Conservation (phyloP, 2,888 invertebrate genomes). For the Parelbella ahira region DNA sequence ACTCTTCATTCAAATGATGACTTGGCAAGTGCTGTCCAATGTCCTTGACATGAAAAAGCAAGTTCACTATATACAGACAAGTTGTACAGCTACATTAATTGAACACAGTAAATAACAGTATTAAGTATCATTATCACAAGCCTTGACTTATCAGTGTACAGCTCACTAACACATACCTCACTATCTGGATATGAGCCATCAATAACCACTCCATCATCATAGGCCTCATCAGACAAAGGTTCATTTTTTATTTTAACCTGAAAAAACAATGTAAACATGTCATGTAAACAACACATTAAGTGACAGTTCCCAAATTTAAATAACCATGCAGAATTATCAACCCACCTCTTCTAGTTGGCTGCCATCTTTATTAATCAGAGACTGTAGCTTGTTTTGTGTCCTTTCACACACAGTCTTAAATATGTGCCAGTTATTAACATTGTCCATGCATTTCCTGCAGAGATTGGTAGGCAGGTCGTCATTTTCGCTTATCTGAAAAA, state of each 20-base stretch:
- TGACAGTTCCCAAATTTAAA: slow-evolving; percentile 55
- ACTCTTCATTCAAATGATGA: slow-evolving; percentile 25
- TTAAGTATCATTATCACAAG: slow-evolving; percentile 21
- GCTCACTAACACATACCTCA: slow-evolving; percentile 56
- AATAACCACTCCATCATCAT: slow-evolving; percentile 78
- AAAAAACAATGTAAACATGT: slow-evolving; percentile 53
- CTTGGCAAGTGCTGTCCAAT: slow-evolving; percentile 43
- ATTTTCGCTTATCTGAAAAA: slow-evolving; percentile 81
- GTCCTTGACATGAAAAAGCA: slow-evolving; percentile 62
- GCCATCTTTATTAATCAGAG: slow-evolving; percentile 78
- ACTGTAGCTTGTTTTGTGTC: slow-evolving; percentile 83
- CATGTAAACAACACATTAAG: slow-evolving; percentile 44
- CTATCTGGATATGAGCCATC: slow-evolving; percentile 68
- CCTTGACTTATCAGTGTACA: slow-evolving; percentile 21
- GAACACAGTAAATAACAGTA: slow-evolving; percentile 15
- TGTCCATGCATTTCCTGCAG: slow-evolving; percentile 82
- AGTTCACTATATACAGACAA: slow-evolving; percentile 15
- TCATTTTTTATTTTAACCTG: slow-evolving; percentile 81
- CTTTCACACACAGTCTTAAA: slow-evolving; percentile 83
- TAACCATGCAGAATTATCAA: slow-evolving; percentile 46
- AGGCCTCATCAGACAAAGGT: slow-evolving; percentile 75
- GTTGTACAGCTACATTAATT: slow-evolving; percentile 10
- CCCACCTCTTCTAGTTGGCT: slow-evolving; percentile 77
- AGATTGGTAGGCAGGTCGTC: slow-evolving; percentile 84
- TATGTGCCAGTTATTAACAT: slow-evolving; percentile 84